Evolutionary conservation across 2,888 invertebrate genomes (phyloP).

Genomic region (Xestia xanthographa): DNA sequence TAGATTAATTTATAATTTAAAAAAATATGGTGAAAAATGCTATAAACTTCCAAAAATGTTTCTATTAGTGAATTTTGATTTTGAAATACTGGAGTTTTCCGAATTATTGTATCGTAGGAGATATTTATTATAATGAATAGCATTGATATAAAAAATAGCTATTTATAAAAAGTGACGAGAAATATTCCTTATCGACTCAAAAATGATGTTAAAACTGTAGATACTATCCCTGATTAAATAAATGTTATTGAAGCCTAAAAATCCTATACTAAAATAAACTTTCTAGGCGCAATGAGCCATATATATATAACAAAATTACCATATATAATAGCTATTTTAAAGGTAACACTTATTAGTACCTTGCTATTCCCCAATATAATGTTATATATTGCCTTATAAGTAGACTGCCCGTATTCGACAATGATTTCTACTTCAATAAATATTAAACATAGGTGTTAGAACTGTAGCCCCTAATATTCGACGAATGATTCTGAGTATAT

Average conservation of each 20-base stretch:
- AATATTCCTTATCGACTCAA: constrained; percentile 18
- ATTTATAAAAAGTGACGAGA: constrained; percentile 12
- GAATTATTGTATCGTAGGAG: constrained; percentile 66
- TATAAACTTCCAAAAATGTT: constrained; percentile 39
- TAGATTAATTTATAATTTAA: constrained; percentile 14
- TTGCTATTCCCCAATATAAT: constrained; percentile 43
- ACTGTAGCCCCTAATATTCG: constrained; percentile 50
- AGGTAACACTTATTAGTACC: constrained; percentile 45
- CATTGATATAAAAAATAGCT: constrained; percentile 23
- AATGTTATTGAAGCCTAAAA: constrained; percentile 13
- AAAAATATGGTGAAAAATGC: constrained; percentile 12
- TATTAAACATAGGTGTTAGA: constrained; percentile 59
- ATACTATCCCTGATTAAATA: constrained; percentile 17
- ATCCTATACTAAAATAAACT: constrained; percentile 21
- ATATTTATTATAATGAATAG: constrained; percentile 38
- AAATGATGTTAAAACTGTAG: constrained; percentile 12
- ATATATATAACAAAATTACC: constrained; percentile 10
- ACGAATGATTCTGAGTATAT: constrained; percentile 50
- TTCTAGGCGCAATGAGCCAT: constrained; percentile 31
- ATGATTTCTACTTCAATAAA: constrained; percentile 40
- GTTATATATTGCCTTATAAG: constrained; percentile 64
- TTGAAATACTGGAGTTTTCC: constrained; percentile 54
- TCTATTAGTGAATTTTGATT: constrained; percentile 39
- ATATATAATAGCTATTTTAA: constrained; percentile 8
- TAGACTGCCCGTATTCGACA: constrained; percentile 57